Base-by-base conservation (phyloP, 2,113 vertebrate species). In the Mustela nigripes region DNA sequence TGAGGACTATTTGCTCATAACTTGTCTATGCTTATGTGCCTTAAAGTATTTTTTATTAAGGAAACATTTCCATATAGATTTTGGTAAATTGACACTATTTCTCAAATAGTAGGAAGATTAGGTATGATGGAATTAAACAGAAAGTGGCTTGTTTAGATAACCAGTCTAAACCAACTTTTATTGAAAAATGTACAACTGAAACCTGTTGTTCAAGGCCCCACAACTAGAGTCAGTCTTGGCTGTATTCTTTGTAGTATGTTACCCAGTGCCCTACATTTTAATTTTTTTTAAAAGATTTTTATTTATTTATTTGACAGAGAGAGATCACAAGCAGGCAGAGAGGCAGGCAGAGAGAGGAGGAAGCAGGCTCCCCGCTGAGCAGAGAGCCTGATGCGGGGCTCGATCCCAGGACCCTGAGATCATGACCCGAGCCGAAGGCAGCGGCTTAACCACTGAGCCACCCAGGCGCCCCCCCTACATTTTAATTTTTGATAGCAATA, bases 11-110 rank as follows among this genome's bases (percentile, higher is more conserved):
- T 95, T 85, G 24, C 60, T 96, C 33, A 45, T 83, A 94, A 93
- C 28, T 71, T 65, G 11, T 91, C 21, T 18, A 56, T 82, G 5
- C 11, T 76, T 86, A 93, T 62, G 48, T 86, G 22, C 16, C 10
- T 91, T 94, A 91, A 95, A 89, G 74, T 83, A 82, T 79, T 90
- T 90, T 48, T 94, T 84, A 21, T 74, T 91, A 50, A 93, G 94
- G 42, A 53, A 36, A 58, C 11, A 90, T 69, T 33, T 95, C 0
- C 45, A 67, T 63, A 74, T n/a, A 63, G 11, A 83, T 85, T 96
- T 91, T 69, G 7, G 39, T 83, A 79, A 95, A 87, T 14, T 87
- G 8, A 42, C 56, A 76, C 2, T 31, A 50, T 88, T 89, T 94
- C 74, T 92, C 45, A 80, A 95, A 81, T 94, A 83, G 22, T 36